Conservation (phyloP, 1,140 invertebrate genomes). For the Luehdorfia chinensis region DNA sequence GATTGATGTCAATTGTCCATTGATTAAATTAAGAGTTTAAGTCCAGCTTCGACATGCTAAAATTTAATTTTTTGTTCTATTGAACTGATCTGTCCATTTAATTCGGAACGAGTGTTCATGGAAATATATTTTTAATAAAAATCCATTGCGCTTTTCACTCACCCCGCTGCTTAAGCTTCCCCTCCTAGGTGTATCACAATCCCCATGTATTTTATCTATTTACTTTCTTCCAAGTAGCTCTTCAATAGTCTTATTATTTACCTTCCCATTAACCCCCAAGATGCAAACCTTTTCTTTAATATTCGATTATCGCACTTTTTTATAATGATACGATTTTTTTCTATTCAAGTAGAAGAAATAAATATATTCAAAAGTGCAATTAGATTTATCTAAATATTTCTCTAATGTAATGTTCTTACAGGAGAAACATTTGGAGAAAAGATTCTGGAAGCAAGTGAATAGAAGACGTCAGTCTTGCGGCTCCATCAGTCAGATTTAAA, state of each 20-base stretch:
- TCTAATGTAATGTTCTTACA: slow-evolving; percentile 42
- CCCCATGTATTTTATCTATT: no score
- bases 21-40: slow-evolving; percentile 48
- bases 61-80: slow-evolving; percentile 41
- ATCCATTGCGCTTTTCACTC: slow-evolving; percentile 67
- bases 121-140: slow-evolving; percentile 67
- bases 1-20: slow-evolving; percentile 13
- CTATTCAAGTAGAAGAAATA: no score
- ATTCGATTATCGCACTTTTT: background rate
- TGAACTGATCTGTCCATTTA: slow-evolving; percentile 67
- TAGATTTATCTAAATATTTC: background rate
- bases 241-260: no score
- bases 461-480: slow-evolving; percentile 68
- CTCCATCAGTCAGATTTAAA: slow-evolving; percentile 69
- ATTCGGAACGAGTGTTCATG: slow-evolving; percentile 54
- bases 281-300: no score
- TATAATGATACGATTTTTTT: no score
- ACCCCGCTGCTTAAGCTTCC: slow-evolving; percentile 49
- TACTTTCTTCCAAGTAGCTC: slow-evolving; percentile 4
- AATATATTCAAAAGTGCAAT: slow-evolving; percentile 10
- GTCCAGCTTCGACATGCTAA: slow-evolving; percentile 59
- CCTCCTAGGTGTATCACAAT: slow-evolving; percentile 25
- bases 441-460: slow-evolving; percentile 73
- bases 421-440: slow-evolving; percentile 71
- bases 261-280: no score